phyloP scores from a whole-genome alignment of 1,140 invertebrate species.

The Drosophila bifasciata region DNA sequence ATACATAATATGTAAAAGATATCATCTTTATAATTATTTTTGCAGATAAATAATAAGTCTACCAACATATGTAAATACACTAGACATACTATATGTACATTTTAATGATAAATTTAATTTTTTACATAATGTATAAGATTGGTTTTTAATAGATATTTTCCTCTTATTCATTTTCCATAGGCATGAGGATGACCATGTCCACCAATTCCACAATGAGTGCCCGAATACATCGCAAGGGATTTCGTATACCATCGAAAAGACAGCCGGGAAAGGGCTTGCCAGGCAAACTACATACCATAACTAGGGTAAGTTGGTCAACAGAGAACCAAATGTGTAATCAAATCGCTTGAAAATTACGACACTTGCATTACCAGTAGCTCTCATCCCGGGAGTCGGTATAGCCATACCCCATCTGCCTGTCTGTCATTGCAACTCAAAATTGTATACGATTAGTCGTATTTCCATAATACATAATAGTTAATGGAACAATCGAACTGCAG shows the following conservation, averaged over 20 bases:
- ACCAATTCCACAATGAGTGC: slow-evolving; percentile 87
- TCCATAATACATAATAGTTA: no score
- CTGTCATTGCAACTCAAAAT: no score
- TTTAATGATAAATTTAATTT: background rate
- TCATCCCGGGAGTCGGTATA: no score
- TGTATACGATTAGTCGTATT: no score
- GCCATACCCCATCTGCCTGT: no score
- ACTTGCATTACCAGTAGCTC: background rate
- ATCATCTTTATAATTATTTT: no score
- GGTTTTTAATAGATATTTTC: background rate
- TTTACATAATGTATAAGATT: background rate
- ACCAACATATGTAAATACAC: no score
- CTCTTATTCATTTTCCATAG: slow-evolving; percentile 81
- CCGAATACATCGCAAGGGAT: slow-evolving; percentile 87
- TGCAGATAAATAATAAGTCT: no score
- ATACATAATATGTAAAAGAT: no score
- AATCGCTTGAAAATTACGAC: background rate
- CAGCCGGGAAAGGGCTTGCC: slow-evolving; percentile 86
- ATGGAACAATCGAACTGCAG: no score
- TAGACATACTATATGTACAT: background rate
- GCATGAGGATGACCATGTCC: slow-evolving; percentile 89
- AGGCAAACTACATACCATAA: slow-evolving; percentile 84
- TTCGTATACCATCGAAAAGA: slow-evolving; percentile 85
- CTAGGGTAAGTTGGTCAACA: slow-evolving; percentile 59
- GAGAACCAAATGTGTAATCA: no score